Evolutionary conservation across 2,888 invertebrate genomes (phyloP), one percentile per base, ranked within the genome.

Genomic region (Trilocha varians): DNA sequence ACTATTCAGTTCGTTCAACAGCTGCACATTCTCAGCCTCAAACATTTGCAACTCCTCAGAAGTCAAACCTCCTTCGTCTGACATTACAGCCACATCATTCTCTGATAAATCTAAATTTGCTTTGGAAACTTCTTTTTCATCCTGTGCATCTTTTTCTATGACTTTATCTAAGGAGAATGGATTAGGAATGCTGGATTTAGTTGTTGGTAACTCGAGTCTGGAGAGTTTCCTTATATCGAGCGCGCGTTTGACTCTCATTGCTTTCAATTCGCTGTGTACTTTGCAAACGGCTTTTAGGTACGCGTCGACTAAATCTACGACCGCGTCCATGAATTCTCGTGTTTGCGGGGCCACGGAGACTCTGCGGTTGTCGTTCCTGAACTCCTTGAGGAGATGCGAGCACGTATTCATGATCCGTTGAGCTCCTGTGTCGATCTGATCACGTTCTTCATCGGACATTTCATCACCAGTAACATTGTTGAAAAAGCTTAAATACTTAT

Each of bases 41-140:
- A 97, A 95, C 89, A 97, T 91, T 74, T 97, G 97, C 45, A 96
- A 84, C 71, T 98, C 97, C 64, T 97, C 97, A 0, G 93, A 87
- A 47, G 93, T 93, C 0, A 96, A 69, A 44, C 91, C 89, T 34
- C 90, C 89, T 41, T 92, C 91, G 56, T 90, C 88, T 5, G 84
- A 83, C 47, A 79, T 55, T 1, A 85, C 69, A 3, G 84, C 83
- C 35, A 78, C 73, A 45, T 83, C 85, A 71, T 76, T 82, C 46
- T 84, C 85, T 11, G 80, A 68, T 39, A 83, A 63, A 51, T 79
- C 65, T 50, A 78, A 57, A 42, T 72, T 78, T 9, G 53, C 63
- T 49, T 75, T 82, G 5, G 49, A 44, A 49, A 52, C 69, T 16
- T 73, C 77, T 5, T 57, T 51, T 45, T 72, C 72, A 40, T 76